Evolutionary conservation across 2,113 vertebrate genomes (phyloP).

Genomic region (Gavialis gangeticus): DNA sequence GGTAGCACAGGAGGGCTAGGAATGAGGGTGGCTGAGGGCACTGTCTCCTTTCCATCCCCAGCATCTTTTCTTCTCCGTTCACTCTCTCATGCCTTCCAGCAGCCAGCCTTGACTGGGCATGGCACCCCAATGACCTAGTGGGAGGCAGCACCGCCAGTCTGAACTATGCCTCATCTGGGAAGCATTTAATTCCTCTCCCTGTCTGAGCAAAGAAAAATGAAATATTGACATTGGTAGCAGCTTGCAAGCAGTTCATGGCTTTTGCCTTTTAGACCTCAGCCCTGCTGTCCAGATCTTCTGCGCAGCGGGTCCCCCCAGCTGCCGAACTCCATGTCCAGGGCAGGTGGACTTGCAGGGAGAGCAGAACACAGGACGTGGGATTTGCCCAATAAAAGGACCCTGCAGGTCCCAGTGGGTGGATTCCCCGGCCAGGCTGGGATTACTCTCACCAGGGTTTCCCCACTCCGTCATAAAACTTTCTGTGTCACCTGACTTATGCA

Average conservation of each 20-base stretch:
- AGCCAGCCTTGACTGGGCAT: neutral
- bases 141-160: neutral
- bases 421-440: neutral
- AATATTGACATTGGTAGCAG: neutral
- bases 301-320: neutral
- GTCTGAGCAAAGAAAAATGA: neutral
- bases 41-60: neutral
- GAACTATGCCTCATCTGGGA: neutral
- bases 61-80: neutral
- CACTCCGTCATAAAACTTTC: neutral
- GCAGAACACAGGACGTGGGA: fast-evolving
- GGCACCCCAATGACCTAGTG: too few species aligned
- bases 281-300: neutral
- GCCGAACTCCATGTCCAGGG: neutral
- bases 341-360: too few species aligned
- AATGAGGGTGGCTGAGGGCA: neutral
- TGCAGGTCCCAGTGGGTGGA: fast-evolving
- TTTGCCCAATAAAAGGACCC: too few species aligned
- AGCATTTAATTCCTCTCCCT: neutral
- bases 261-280: neutral
- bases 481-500: neutral
- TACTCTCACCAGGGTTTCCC: neutral
- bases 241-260: neutral
- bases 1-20: neutral
- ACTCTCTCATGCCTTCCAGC: neutral